Evolutionary conservation across 2,113 vertebrate species (phyloP), one percentile per base, ranked within the genome.

Genomic region (Ochotona princeps): DNA sequence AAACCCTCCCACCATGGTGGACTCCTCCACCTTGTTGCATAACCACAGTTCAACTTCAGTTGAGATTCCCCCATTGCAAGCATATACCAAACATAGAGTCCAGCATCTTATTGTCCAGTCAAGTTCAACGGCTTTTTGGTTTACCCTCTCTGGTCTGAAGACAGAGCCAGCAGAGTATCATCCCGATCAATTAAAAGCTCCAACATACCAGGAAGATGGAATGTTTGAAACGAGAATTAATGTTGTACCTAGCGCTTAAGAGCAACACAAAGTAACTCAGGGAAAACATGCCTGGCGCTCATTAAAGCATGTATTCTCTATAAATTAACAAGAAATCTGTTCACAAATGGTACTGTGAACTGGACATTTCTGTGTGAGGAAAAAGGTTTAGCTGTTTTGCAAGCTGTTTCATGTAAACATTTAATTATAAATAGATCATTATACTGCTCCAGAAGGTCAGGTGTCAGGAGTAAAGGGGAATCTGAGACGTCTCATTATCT

Each of bases 191-290:
- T n/a, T n/a, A n/a, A n/a, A n/a, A n/a, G n/a, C n/a, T n/a, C n/a
- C n/a, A n/a, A n/a, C n/a, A n/a, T n/a, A n/a, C n/a, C n/a, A n/a
- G 20, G 7, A 47, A 21, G 5, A 30, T 84, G 23, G 9, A 44
- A 57, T 69, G 2, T 88, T 83, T 88, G 30, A 88, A 83, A 13
- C 90, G 51, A 93, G 3, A 86, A 83, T 75, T 6, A 91, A 82
- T 65, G 25, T 4, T 15, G 8, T 23, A 94, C 47, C 12, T 38
- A 25, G 12, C 57, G 3, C 23, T 69, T 65, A 3, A 89, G 69
- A 82, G 8, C 51, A 38, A 65, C 61, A 44, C 2, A 83, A 32
- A 78, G 57, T 89, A 32, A 67, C 1, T 51, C 5, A 1, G 25
- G 14, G 38, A 54, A 61, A 92, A 84, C 1, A 6, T 88, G 1